Conservation (phyloP, 2,888 invertebrate genomes). For the Bhutanitis thaidina region DNA sequence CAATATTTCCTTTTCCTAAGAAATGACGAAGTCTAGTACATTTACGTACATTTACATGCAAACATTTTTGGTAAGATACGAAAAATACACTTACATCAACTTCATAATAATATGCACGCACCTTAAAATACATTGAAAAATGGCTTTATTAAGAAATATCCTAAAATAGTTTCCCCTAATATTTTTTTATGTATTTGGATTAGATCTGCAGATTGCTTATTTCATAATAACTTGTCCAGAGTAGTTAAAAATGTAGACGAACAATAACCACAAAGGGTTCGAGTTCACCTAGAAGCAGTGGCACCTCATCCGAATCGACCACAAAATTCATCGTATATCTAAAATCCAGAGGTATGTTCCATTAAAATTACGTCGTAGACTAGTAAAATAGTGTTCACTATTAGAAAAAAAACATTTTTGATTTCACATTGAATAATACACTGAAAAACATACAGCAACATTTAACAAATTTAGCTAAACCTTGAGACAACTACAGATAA, state of each 20-base stretch:
- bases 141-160: slow-evolving; percentile 4
- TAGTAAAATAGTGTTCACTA: slow-evolving; percentile 66
- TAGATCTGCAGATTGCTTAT: neutral
- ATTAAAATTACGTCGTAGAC: slow-evolving; percentile 58
- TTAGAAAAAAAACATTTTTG: slow-evolving; percentile 27
- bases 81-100: slow-evolving; percentile 3
- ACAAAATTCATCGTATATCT: slow-evolving; percentile 23
- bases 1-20: neutral
- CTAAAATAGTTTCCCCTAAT: neutral
- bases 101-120: slow-evolving; percentile 3
- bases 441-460: slow-evolving; percentile 35
- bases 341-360: slow-evolving; percentile 62
- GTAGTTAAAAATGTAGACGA: neutral
- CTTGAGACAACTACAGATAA: slow-evolving; percentile 14
- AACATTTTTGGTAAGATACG: slow-evolving; percentile 16
- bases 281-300: neutral
- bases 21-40: slow-evolving; percentile 7
- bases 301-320: neutral
- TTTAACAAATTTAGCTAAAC: slow-evolving; percentile 40
- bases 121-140: slow-evolving; percentile 18
- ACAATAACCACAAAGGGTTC: neutral
- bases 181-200: too few species aligned
- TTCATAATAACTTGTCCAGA: neutral
- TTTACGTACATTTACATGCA: slow-evolving; percentile 6
- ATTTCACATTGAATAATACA: slow-evolving; percentile 15